Conservation (phyloP, 2,888 invertebrate species). For the Pterostichus madidus region DNA sequence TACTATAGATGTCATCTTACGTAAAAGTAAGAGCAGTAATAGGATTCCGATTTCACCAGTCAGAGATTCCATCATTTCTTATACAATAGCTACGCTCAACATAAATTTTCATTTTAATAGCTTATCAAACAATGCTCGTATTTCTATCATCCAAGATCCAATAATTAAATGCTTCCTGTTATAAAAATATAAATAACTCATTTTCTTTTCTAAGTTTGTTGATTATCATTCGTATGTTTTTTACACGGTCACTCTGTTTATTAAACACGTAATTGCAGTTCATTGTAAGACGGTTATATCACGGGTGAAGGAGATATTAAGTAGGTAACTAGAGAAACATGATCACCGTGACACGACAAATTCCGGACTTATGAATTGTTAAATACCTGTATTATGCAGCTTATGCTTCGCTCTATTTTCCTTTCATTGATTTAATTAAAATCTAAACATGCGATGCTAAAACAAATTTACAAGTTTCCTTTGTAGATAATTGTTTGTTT, state of each 20-base stretch:
- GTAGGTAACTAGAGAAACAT: constrained; percentile 40
- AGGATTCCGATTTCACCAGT: constrained; percentile 36
- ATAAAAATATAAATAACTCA: neutral
- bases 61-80: constrained; percentile 14
- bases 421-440: neutral
- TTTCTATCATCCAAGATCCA: neutral
- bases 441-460: no score
- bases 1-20: constrained; percentile 16
- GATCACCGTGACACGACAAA: constrained; percentile 31
- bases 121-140: neutral
- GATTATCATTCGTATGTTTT: neutral
- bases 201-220: neutral
- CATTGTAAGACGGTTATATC: neutral
- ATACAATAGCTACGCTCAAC: constrained; percentile 21
- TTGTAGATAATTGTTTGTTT: no score
- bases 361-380: constrained; percentile 26
- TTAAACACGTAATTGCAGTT: neutral
- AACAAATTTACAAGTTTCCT: no score
- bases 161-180: neutral
- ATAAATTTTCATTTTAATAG: constrained; percentile 42
- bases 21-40: constrained; percentile 38
- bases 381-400: neutral
- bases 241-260: neutral
- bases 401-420: neutral
- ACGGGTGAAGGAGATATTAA: constrained; percentile 29